Percentiles rank a stretch among this genome's conserved stretches.
phyloP scores from a whole-genome alignment of 2,888 invertebrate genomes.

The Willowsia nigromaculata region DNA sequence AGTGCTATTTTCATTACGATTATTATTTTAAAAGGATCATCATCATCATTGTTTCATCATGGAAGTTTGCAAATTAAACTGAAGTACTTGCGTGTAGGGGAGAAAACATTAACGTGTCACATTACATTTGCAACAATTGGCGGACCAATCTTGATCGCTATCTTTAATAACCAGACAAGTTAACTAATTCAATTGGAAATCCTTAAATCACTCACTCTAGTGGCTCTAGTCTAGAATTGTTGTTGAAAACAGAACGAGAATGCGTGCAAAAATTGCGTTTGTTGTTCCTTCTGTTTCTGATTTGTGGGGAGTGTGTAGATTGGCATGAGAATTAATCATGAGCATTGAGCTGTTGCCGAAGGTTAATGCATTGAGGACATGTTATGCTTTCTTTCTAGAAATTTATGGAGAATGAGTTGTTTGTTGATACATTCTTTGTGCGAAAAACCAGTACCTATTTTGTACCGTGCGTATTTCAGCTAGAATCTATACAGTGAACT shows the following conservation, averaged over 20 bases:
- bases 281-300: background rate
- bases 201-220: background rate
- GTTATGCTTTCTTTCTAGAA: background rate
- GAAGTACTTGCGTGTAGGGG: background rate
- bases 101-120: background rate
- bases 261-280: background rate
- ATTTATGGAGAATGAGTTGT: constrained; percentile 20
- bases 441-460: constrained; percentile 24
- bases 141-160: background rate
- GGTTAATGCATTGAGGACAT: background rate
- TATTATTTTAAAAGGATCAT: constrained; percentile 35
- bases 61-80: background rate
- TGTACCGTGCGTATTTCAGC: background rate
- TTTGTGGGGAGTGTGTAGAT: background rate
- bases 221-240: background rate
- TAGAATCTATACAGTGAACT: background rate
- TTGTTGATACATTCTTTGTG: background rate
- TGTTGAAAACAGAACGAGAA: background rate
- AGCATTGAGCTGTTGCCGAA: background rate
- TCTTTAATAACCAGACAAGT: background rate
- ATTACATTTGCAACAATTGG: background rate
- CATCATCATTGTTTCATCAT: background rate
- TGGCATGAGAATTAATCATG: background rate
- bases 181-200: background rate
- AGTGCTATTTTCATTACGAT: constrained; percentile 11